Evolutionary conservation across 2,888 invertebrate genomes (phyloP).

Genomic region (Xestia rhomboidea): DNA sequence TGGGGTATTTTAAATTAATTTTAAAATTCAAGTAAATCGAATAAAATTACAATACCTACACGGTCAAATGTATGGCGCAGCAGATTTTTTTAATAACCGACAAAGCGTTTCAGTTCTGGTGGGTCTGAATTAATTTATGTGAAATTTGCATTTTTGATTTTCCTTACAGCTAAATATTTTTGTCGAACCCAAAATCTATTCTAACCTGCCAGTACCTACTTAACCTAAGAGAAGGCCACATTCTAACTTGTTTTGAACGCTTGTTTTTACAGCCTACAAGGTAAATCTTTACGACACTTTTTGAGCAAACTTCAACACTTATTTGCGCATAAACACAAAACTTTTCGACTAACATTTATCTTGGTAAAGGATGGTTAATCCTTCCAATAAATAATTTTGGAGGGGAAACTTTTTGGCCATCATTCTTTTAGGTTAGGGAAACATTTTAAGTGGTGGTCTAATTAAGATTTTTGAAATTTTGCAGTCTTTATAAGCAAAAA

Average conservation of each 20-base stretch:
- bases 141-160: too few relatives aligned
- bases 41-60: background rate
- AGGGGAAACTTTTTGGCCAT: conserved; percentile 56
- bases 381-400: conserved; percentile 64
- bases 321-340: conserved; percentile 68
- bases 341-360: conserved; percentile 70
- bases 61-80: background rate
- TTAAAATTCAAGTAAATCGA: background rate
- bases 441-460: conserved; percentile 18
- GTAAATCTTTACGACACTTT: conserved; percentile 59
- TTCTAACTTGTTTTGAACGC: conserved; percentile 40
- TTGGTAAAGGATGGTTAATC: conserved; percentile 62
- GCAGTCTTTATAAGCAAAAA: too few relatives aligned
- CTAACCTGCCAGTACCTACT: background rate
- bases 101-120: background rate
- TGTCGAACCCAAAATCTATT: background rate
- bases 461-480: conserved; percentile 36
- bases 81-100: background rate
- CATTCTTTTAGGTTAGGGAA: conserved; percentile 15
- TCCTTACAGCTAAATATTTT: too few relatives aligned
- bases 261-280: conserved; percentile 47
- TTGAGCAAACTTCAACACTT: conserved; percentile 63
- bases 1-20: background rate
- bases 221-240: conserved; percentile 17
- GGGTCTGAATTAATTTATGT: background rate